Conservation (phyloP, 2,113 vertebrate genomes). For the Prunella himalayana region DNA sequence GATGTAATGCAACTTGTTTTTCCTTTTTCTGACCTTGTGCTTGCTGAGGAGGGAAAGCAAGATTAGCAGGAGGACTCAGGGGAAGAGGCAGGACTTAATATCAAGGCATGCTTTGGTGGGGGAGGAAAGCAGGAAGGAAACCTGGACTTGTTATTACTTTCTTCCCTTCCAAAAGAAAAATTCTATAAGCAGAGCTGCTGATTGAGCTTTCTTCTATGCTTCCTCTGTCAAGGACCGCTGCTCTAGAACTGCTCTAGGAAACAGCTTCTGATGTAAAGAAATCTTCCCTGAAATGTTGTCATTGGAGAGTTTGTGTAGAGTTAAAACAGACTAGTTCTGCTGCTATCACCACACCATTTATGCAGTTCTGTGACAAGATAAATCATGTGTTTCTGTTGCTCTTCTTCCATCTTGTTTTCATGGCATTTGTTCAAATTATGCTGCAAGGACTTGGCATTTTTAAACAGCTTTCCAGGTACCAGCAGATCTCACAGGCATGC, state of each 20-base stretch:
- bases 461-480: neutral
- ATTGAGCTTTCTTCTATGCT: neutral
- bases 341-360: accelerated
- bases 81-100: neutral
- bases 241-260: neutral
- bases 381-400: accelerated
- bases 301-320: neutral
- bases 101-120: neutral
- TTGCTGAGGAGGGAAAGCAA: neutral
- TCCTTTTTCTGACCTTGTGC: neutral
- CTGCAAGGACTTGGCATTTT: neutral
- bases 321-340: neutral
- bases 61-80: neutral
- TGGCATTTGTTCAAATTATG: neutral
- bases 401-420: neutral
- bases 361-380: neutral
- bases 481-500: neutral
- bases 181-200: neutral
- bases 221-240: neutral
- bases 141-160: neutral
- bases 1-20: neutral
- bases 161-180: neutral
- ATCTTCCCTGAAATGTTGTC: neutral
- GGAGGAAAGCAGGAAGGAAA: neutral
- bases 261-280: neutral